These are phyloP conservation scores for Campoplex capitator DNA, from an alignment of 2,888 invertebrate species.

Conservation along the genomic window DNA sequence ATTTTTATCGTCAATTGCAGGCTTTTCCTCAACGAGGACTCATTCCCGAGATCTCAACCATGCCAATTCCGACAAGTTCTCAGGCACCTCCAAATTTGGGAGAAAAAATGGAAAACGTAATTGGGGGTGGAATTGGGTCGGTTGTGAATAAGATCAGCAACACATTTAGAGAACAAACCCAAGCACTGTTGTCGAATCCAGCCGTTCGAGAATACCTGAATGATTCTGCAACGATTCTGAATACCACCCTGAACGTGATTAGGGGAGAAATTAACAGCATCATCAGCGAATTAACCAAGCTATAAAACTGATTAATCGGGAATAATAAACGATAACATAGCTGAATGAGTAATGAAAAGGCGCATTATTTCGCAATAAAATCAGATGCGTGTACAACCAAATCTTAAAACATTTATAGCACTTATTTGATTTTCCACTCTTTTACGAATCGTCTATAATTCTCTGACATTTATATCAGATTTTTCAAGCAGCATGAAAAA, in stretches of 20 bases:
- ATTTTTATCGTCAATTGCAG: conserved; percentile 19
- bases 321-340: not conserved
- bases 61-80: not conserved
- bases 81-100: not conserved
- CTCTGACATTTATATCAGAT: not conserved
- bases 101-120: too few relatives aligned
- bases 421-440: not conserved
- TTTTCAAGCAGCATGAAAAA: not conserved
- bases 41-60: conserved; percentile 6
- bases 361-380: not conserved
- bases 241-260: too few relatives aligned
- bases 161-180: too few relatives aligned
- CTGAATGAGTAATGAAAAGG: not conserved
- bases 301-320: not conserved
- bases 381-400: not conserved
- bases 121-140: conserved; percentile 32
- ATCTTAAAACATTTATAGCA: too few relatives aligned
- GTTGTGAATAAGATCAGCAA: conserved; percentile 11
- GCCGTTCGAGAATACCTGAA: not conserved
- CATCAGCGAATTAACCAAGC: too few relatives aligned
- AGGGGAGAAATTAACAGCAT: too few relatives aligned
- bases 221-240: not conserved
- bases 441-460: not conserved
- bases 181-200: not conserved
- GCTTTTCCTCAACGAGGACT: conserved; percentile 40